These are phyloP conservation scores for Lordiphosa collinella DNA, from an alignment of 1,140 invertebrate genomes.

Conservation along the genomic window DNA sequence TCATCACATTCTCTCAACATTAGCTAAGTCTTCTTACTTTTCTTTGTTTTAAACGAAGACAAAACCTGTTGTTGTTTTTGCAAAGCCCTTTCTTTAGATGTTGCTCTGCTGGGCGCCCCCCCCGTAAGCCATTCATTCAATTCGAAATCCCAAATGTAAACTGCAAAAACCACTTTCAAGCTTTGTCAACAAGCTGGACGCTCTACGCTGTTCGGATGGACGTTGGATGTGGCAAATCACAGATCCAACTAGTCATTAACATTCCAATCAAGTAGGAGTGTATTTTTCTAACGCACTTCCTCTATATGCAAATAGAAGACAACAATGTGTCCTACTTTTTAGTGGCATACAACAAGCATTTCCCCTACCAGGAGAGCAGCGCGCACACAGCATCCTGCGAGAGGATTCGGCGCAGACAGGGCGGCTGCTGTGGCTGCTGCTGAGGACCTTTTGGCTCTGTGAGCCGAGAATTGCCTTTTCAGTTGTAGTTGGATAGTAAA, in stretches of 20 bases:
- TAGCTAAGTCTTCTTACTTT: too few species aligned
- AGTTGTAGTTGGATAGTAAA: slow-evolving; percentile 78
- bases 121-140: slow-evolving; percentile 13
- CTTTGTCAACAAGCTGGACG: slow-evolving; percentile 8
- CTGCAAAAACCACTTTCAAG: slow-evolving; percentile 31
- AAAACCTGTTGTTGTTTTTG: too few species aligned
- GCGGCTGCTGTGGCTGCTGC: slow-evolving; percentile 56
- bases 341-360: slow-evolving; percentile 50
- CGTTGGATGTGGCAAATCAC: slow-evolving; percentile 23
- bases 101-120: not conserved
- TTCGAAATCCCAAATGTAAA: slow-evolving; percentile 42
- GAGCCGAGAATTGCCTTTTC: slow-evolving; percentile 55
- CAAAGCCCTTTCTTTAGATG: too few species aligned
- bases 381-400: slow-evolving; percentile 5
- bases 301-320: slow-evolving; percentile 28
- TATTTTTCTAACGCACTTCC: slow-evolving; percentile 2
- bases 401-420: slow-evolving; percentile 67
- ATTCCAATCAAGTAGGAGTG: slow-evolving; percentile 22
- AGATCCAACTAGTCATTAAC: slow-evolving; percentile 36
- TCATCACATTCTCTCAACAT: too few species aligned
- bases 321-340: slow-evolving; percentile 67
- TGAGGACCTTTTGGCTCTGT: slow-evolving; percentile 16
- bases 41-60: too few species aligned
- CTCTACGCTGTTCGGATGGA: not conserved
- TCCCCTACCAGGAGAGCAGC: slow-evolving; percentile 41